Conservation (phyloP, 2,797 vertebrate species). For the Sebastolobus altivelis region DNA sequence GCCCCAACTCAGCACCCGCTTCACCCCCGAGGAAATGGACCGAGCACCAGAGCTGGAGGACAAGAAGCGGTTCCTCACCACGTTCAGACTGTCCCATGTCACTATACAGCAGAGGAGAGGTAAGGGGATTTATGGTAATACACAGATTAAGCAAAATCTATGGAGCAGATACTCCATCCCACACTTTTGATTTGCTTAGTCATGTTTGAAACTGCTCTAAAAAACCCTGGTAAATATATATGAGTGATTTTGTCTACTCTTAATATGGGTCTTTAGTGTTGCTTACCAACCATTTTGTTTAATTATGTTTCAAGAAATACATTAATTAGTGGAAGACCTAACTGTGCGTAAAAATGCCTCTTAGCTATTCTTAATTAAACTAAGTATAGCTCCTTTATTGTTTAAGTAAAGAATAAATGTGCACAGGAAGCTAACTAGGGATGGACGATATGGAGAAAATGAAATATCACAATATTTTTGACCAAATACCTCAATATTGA, state of each 20-base stretch:
- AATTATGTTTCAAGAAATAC: conserved; percentile 31
- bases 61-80: conserved; percentile 96
- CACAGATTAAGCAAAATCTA: neutral
- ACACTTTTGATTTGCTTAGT: neutral
- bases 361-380: conserved; percentile 37
- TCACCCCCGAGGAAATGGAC: conserved; percentile 97
- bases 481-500: too few relatives aligned
- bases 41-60: conserved; percentile 95
- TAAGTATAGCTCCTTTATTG: conserved; percentile 9
- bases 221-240: neutral
- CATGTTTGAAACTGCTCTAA: neutral
- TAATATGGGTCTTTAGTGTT: neutral
- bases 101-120: conserved; percentile 93
- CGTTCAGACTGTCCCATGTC: conserved; percentile 96
- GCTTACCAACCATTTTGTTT: conserved; percentile 14
- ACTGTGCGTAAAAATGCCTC: conserved; percentile 30
- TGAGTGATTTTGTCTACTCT: conserved; percentile 1
- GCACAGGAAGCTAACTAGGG: neutral
- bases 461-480: too few relatives aligned
- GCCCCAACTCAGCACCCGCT: conserved; percentile 91
- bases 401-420: conserved; percentile 9
- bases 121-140: conserved; percentile 52
- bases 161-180: neutral
- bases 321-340: conserved; percentile 27
- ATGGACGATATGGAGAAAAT: too few relatives aligned